Evolutionary conservation across 2,797 vertebrate genomes (phyloP).

Genomic region (Rhinophrynus dorsalis): DNA sequence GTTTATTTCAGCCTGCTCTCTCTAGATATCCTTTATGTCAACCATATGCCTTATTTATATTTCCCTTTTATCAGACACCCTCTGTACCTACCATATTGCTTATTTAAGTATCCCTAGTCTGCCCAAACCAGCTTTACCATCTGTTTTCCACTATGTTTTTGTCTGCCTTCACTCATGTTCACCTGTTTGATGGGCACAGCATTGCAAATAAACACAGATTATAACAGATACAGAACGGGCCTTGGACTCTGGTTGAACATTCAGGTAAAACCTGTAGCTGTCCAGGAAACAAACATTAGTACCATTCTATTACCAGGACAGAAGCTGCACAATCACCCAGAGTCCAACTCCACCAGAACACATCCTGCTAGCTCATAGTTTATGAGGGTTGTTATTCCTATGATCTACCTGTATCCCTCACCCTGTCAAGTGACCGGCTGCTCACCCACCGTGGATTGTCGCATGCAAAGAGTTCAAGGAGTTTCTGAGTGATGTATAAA

Average conservation of each 20-base stretch:
- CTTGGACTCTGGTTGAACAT: conserved; percentile 17
- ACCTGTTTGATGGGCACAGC: background rate
- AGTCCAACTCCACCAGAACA: conserved; percentile 15
- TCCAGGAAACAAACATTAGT: background rate
- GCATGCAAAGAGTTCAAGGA: conserved; percentile 49
- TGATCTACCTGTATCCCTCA: conserved; percentile 31
- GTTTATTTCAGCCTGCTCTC: too few relatives aligned
- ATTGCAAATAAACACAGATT: conserved; percentile 5
- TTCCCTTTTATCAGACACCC: too few relatives aligned
- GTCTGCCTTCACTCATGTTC: too few relatives aligned
- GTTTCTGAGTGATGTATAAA: conserved; percentile 50
- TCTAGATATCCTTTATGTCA: too few relatives aligned
- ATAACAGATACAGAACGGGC: conserved; percentile 26
- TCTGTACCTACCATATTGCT: too few relatives aligned
- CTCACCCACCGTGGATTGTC: conserved; percentile 44
- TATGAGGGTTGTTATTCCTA: background rate
- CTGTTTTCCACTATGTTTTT: too few relatives aligned
- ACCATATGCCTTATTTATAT: too few relatives aligned
- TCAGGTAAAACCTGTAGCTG: conserved; percentile 15
- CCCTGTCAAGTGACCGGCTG: conserved; percentile 42
- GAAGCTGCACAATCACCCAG: background rate
- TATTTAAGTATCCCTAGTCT: too few relatives aligned
- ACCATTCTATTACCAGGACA: conserved; percentile 6
- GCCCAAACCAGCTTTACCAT: too few relatives aligned
- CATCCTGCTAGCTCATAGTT: conserved; percentile 3